Evolutionary conservation across 1,140 invertebrate species (phyloP), one percentile per base, ranked within the genome.

Genomic region (Schlechtendalia chinensis): DNA sequence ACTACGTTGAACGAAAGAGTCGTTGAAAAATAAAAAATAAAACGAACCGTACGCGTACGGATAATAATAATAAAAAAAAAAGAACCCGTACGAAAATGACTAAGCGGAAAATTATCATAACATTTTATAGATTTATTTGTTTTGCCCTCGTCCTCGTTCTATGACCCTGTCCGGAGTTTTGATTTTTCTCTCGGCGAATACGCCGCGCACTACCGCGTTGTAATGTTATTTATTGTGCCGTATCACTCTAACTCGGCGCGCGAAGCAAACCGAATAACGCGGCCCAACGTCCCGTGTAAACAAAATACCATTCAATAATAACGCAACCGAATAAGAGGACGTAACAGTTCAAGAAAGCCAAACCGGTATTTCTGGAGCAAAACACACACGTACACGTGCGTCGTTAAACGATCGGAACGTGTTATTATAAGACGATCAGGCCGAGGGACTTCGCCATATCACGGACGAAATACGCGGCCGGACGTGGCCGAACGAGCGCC

Each of bases 101-200:
- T 63, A 63, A 63, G 58, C 75, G 17, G 75, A 79, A 79, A 79
- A 79, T 79, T 79, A 79, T 79, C 75, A 79, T 79, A 79, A 79
- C 58, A 29, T 59, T n/a, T n/a, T 63, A 63, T 61, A 50, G 75
- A 63, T 79, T 79, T 79, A 79, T 79, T 79, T 79, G 75, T 79
- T 63, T 79, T 79, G 75, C 75, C 75, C 75, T 50, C 6, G 56
- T 47, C 58, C n/a, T 19, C 22, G 45, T 11, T 5, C 29, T 47
- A 10, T 79, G 75, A 61, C 75, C 75, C 58, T 58, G 32, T 59
- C 54, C 58, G 39, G 22, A 39, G 32, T 39, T 39, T 39, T 39
- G 32, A 27, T 50, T 59, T 79, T 63, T 63, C 22, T 63, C 32
- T 27, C 75, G 75, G 58, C 39, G 39, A 61, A 63, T 50, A 63